Conservation (phyloP, 2,888 invertebrate genomes). For the Latrodectus hesperus region DNA sequence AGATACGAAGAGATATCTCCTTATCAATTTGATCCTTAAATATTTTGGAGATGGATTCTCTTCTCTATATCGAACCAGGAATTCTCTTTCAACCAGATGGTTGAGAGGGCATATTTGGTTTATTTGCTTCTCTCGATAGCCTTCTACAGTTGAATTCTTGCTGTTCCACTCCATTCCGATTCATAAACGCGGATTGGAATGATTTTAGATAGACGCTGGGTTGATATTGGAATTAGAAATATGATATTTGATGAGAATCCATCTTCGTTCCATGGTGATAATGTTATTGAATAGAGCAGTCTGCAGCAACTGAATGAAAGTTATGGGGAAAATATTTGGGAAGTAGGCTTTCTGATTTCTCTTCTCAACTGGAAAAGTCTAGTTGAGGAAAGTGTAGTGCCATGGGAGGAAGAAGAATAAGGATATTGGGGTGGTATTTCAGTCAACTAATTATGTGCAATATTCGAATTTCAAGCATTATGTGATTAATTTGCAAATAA, state of each 20-base stretch:
- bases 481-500: too few species aligned
- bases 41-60: background rate
- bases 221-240: background rate
- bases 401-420: too few species aligned
- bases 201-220: background rate
- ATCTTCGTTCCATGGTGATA: background rate
- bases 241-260: background rate
- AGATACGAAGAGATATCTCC: background rate
- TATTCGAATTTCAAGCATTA: too few species aligned
- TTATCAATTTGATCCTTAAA: background rate
- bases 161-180: background rate
- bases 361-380: too few species aligned
- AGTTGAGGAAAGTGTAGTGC: too few species aligned
- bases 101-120: slow-evolving; percentile 24
- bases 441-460: too few species aligned
- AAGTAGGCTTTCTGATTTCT: too few species aligned
- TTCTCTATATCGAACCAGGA: slow-evolving; percentile 20
- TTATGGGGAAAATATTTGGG: too few species aligned
- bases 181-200: background rate
- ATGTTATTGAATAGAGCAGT: too few species aligned
- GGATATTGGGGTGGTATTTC: too few species aligned
- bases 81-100: slow-evolving; percentile 17
- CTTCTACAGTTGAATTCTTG: slow-evolving; percentile 33
- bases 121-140: slow-evolving; percentile 10
- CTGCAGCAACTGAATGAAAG: too few species aligned